Evolutionary conservation across 2,888 invertebrate genomes (phyloP), one percentile per base, ranked within the genome.

Genomic region (Amorpha juglandis): DNA sequence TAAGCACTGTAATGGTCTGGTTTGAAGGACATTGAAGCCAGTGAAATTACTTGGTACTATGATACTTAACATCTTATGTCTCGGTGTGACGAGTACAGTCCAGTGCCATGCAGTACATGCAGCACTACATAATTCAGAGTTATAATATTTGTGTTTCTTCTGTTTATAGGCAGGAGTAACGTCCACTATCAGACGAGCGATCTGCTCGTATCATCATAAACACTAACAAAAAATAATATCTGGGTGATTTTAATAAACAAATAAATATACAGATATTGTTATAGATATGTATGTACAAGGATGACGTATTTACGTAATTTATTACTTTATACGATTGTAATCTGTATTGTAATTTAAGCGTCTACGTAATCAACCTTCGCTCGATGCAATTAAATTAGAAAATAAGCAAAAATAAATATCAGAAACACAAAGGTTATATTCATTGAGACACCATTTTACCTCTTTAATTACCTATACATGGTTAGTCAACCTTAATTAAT

Each of bases 211-310:
- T n/a, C n/a, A n/a, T n/a, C n/a, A n/a, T n/a, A n/a, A n/a, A n/a
- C n/a, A n/a, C n/a, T n/a, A n/a, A n/a, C n/a, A n/a, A n/a, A n/a
- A n/a, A n/a, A n/a, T n/a, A 79, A 77, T 75, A 73, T 58, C 65
- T 19, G 58, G 70, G 70, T 70, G 27, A 9, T 35, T 65, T 19
- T 48, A 48, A 58, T 65, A 50, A 69, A 74, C 72, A 75, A 45
- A 68, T 68, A 71, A 58, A 21, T 38, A 58, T 19, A 42, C 9
- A 8, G n/a, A n/a, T 52, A 52, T 55, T 55, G 38, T 38, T 55
- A 16, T 11, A 55, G 35, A 27, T 27, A 27, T 27, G 11, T n/a
- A 16, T 16, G 11, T 12, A 38, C 42, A 38, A 58, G 58, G 38
- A 58, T 38, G 38, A 4, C 38, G 38, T 19, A 1, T 8, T 16